Conservation (phyloP, 2,888 invertebrate species). For the Xanthostigma xanthostigma region DNA sequence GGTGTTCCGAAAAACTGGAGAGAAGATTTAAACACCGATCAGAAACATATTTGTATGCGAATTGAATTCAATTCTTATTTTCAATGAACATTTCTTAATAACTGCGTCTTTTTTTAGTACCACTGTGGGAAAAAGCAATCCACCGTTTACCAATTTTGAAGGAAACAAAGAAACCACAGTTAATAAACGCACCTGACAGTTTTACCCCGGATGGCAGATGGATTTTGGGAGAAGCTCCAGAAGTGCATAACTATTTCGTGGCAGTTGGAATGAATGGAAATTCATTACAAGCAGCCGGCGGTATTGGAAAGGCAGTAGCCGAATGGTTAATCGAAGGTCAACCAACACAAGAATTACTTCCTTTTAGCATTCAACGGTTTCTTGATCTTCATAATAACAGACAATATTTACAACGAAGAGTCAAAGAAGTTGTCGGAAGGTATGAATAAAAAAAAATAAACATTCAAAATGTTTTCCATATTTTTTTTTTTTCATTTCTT, state of each 20-base stretch:
- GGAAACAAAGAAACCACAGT: conserved; percentile 31
- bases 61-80: conserved; percentile 2
- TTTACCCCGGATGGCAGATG: conserved; percentile 57
- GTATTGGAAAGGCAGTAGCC: conserved; percentile 49
- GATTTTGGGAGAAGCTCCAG: conserved; percentile 51
- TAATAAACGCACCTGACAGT: conserved; percentile 51
- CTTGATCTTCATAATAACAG: conserved; percentile 49
- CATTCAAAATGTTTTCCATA: not conserved
- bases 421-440: conserved; percentile 48
- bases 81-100: conserved; percentile 1
- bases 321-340: conserved; percentile 53
- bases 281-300: conserved; percentile 53
- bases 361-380: conserved; percentile 49
- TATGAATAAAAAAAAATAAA: conserved; percentile 13
- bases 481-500: conserved; percentile 10
- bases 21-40: conserved; percentile 36
- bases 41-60: conserved; percentile 43
- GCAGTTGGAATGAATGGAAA: conserved; percentile 58
- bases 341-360: conserved; percentile 42
- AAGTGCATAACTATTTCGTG: conserved; percentile 56
- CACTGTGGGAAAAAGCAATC: conserved; percentile 35
- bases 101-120: conserved; percentile 21
- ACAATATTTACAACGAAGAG: conserved; percentile 42
- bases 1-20: conserved; percentile 33
- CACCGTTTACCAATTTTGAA: conserved; percentile 40